Percentiles rank a stretch among this genome's conserved stretches.
These are phyloP conservation scores for Anarhynchus alexandrinus DNA, from an alignment of 2,113 vertebrate genomes.

Conservation along the genomic window DNA sequence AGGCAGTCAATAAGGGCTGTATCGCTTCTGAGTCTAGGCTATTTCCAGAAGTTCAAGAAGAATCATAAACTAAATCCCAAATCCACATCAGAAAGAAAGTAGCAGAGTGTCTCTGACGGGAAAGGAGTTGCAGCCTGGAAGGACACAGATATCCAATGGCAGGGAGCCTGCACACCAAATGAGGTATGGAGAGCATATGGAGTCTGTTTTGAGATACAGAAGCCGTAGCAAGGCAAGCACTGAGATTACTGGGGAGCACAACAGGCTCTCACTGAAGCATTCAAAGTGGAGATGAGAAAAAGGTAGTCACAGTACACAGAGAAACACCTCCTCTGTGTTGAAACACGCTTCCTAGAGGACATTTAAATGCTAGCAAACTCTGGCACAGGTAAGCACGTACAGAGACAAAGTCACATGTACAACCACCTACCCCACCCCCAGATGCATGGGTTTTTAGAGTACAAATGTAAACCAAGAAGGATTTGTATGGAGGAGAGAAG, in stretches of 20 bases:
- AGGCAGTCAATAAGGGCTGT: neutral
- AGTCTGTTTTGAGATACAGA: neutral
- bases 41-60: neutral
- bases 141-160: neutral
- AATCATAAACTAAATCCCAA: neutral
- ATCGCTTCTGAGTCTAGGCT: neutral
- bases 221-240: neutral
- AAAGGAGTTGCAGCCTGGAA: neutral
- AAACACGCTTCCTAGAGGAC: neutral
- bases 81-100: neutral
- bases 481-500: neutral
- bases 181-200: neutral
- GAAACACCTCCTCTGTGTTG: neutral
- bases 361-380: neutral
- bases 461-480: neutral
- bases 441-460: rapidly evolving
- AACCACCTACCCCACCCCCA: neutral
- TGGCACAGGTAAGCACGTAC: neutral
- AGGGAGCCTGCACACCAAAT: neutral
- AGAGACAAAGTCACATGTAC: neutral
- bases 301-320: neutral
- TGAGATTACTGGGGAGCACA: neutral
- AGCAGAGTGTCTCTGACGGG: neutral
- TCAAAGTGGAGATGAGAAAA: neutral
- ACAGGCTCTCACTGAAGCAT: neutral